These are phyloP conservation scores for Scotopteryx bipunctaria DNA, from an alignment of 2,888 invertebrate genomes.

Conservation along the genomic window DNA sequence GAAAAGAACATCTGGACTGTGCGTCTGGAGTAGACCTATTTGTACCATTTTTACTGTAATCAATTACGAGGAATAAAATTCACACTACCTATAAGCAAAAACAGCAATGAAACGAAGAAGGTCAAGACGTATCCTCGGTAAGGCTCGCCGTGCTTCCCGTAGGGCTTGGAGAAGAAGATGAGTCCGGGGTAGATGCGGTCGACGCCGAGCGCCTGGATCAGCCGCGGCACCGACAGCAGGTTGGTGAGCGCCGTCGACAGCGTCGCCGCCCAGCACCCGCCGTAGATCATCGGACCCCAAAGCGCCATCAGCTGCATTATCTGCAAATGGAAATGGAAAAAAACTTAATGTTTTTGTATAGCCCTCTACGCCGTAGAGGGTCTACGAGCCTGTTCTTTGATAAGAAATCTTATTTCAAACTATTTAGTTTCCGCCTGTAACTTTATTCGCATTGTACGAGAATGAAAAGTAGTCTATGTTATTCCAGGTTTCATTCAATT, in stretches of 20 bases:
- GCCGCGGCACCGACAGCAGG: conserved; percentile 94
- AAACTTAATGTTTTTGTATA: too few relatives aligned
- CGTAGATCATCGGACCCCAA: conserved; percentile 96
- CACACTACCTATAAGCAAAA: conserved; percentile 95
- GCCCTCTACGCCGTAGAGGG: not conserved
- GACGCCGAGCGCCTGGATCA: conserved; percentile 95
- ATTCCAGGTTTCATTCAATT: too few relatives aligned
- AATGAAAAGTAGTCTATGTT: too few relatives aligned
- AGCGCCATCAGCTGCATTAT: conserved; percentile 93
- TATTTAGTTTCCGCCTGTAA: too few relatives aligned
- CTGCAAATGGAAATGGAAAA: too few relatives aligned
- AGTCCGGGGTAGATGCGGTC: conserved; percentile 98
- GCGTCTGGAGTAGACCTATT: too few relatives aligned
- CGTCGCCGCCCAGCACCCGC: conserved; percentile 98
- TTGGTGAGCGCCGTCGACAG: conserved; percentile 97
- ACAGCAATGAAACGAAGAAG: conserved; percentile 92
- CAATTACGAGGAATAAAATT: too few relatives aligned
- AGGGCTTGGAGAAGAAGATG: conserved; percentile 95
- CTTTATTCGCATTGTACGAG: too few relatives aligned
- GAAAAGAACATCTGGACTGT: too few relatives aligned
- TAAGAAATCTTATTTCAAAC: too few relatives aligned
- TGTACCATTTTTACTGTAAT: too few relatives aligned
- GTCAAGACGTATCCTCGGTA: conserved; percentile 96
- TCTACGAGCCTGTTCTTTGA: too few relatives aligned
- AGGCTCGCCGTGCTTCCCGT: conserved; percentile 92